Base-by-base conservation (phyloP, 2,888 invertebrate species). In the Eupithecia vulgata region DNA sequence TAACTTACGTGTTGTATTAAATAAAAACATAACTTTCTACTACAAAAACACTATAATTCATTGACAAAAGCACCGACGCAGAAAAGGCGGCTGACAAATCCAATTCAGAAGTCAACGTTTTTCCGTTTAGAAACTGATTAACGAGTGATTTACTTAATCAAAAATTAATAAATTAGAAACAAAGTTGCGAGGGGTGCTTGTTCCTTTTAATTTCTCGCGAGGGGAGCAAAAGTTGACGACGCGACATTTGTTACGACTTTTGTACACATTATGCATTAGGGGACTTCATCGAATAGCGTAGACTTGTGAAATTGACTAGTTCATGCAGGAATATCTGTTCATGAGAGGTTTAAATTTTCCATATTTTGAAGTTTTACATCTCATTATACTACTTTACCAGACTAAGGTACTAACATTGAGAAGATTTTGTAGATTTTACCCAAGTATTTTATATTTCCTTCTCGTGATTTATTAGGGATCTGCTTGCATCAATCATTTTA, bases 151-250 rank as follows among this genome's bases (percentile, higher is more conserved):
- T 68, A 74, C 64, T 68, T 70, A 35, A 64, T 35, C 8, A 64
- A 35, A 37, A 64, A 64, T 64, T 64, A 68, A 64, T 64, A 68
- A 70, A 70, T 68, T 70, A 70, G 67, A 65, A 74, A 62, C 67
- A 59, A 68, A 71, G 70, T 68, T 65, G 57, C 59, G 42, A 68
- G 59, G 67, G 64, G 42, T 57, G 67, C 57, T 61, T 57, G 68
- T 57, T 57, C n/a, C 64, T 65, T 64, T 72, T 65, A 65, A 68
- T 68, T 68, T 68, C 34, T 7, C 15, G 40, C 37, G 40, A 65
- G 6, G 65, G 3, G 65, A 37, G 64, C 12, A 7, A 64, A 17
- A 65, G 37, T 64, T n/a, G 48, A 34, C 10, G 67, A 52, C 67
- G 67, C 67, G 67, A 52, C 52, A 34, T 52, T n/a, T 52, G 12